Evolutionary conservation across 2,113 vertebrate species (phyloP), one percentile per base, ranked within the genome.

Genomic region (Eulemur macaco): DNA sequence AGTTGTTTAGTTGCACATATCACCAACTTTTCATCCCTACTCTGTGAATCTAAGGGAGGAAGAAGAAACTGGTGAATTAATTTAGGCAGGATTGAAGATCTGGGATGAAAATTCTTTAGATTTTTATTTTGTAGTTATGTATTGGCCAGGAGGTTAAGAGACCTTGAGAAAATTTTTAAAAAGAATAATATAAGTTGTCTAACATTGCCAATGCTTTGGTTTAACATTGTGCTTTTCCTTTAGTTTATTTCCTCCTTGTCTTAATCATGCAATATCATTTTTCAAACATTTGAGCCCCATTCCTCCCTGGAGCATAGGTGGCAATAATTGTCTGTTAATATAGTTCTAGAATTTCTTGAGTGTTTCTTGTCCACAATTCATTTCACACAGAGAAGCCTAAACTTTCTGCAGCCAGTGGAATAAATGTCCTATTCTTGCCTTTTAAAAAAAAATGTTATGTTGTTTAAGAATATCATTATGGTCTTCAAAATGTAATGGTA

Each of bases 321-420:
- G 31, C 68, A 66, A 4, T 64, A 27, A 54, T 64, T 34, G 39
- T 29, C 94, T 85, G n/a, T 50, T 52, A 74, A 60, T 47, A 47
- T 54, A 78, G 39, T 91, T 95, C 76, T 90, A 92, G 81, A 88
- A 85, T 85, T 60, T 94, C 73, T 63, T 18, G 37, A 42, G 52
- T 45, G 18, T 69, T 84, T 50, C 0, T 64, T 74, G 8, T 2
- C 47, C 50, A 50, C 63, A 73, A 0, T 29, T n/a, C 50, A 91
- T 77, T 71, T 93, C 87, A 94, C 56, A 73, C 42, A 64, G 45
- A 76, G 12, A 83, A 86, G 56, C 31, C n/a, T 82, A 37, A 84
- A 88, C 74, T 21, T 85, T 56, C 78, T 63, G 1, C 6, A 27
- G 10, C 31, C 37, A 11, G 0, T 81, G 21, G 56, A 18, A 76